Base-by-base conservation (phyloP, 2,797 vertebrate species). In the Betta splendens region DNA sequence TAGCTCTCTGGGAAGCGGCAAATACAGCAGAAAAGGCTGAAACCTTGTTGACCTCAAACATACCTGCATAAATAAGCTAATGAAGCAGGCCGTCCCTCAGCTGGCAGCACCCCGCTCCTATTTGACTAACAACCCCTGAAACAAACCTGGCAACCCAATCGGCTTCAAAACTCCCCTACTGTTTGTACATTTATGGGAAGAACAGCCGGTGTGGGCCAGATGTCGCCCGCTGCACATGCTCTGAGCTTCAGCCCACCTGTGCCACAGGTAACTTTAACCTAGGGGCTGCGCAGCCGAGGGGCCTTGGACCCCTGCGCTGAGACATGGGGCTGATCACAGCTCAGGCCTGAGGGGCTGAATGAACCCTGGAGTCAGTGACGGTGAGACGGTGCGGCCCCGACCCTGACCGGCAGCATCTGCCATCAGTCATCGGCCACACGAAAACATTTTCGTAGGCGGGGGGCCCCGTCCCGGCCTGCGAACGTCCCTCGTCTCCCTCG, bases 401-500 rank as follows among this genome's bases (percentile, higher is more conserved):
- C 86, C 80, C 77, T 33, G 49, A 72, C 87, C 69, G 72, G 80
- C 82, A 89, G 77, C 87, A 89, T 83, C 87, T 89, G 86, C 88
- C 85, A 85, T 88, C 78, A 87, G 77, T 89, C 84, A 83, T 90
- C 80, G 86, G 77, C 72, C 64, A 76, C 81, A 89, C 86, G 72
- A 91, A 90, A 92, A 92, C 81, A 90, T 91, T 93, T 94, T 92
- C 88, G 92, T 87, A 89, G 81, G n/a, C n/a, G n/a, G 31, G 79
- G 84, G 23, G 31, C n/a, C 6, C 5, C 5, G 25, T 7, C 28
- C 8, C 28, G 9, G 7, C 9, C n/a, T 17, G 9, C 37, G 17
- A n/a, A 18, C 7, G n/a, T 16, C 16, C 9, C 16, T 69, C 64
- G 51, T 61, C 51, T 57, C 50, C 67, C 44, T 72, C 62, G 2